phyloP scores from a whole-genome alignment of 2,797 vertebrate species.

The Alectoris magna region DNA sequence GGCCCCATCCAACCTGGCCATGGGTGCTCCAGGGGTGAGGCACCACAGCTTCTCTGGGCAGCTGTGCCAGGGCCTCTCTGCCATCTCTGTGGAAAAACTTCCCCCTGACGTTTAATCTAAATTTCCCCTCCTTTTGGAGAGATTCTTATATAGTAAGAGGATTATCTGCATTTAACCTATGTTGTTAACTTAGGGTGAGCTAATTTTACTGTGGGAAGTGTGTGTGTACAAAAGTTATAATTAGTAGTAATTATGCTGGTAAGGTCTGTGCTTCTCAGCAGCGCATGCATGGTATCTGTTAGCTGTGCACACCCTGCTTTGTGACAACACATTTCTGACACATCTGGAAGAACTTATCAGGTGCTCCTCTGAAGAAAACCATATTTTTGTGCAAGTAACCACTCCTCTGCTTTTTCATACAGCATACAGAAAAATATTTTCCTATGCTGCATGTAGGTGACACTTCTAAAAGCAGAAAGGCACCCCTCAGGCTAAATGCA shows the following conservation, averaged over 20 bases:
- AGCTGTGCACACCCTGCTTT: background rate
- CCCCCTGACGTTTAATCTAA: too few relatives aligned
- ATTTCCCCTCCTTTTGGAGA: too few relatives aligned
- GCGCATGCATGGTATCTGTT: background rate
- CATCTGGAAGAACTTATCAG: background rate
- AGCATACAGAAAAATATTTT: background rate
- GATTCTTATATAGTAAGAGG: background rate
- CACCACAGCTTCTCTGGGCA: too few relatives aligned
- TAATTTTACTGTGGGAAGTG: background rate
- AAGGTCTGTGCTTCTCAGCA: background rate
- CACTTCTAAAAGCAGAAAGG: background rate
- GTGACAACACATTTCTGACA: background rate
- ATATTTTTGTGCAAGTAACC: background rate
- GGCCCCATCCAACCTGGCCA: too few relatives aligned
- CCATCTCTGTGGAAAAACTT: too few relatives aligned
- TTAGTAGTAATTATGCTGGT: background rate
- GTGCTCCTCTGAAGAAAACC: background rate
- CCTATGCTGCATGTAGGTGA: background rate
- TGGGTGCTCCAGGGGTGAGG: too few relatives aligned
- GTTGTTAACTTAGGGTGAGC: background rate
- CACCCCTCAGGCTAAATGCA: rapidly evolving
- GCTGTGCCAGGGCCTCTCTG: too few relatives aligned
- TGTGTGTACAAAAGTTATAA: background rate
- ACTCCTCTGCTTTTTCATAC: background rate
- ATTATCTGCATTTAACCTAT: background rate